Base-by-base conservation (phyloP, 2,113 vertebrate genomes). In the Cryptomyrus ogoouensis region DNA sequence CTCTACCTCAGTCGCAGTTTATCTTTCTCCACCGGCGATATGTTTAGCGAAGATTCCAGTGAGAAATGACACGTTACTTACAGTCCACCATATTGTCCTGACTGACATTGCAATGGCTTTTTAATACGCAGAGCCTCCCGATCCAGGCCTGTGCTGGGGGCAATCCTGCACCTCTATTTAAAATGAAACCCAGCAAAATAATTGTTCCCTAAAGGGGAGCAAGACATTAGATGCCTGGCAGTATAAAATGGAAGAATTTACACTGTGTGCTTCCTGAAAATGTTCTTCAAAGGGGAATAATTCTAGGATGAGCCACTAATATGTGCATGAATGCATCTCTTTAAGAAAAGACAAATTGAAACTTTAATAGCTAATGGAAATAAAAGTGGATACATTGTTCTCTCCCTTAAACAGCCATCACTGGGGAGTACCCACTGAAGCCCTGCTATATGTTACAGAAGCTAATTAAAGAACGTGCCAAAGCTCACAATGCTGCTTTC, bases 321-420 rank as follows among this genome's bases (percentile, higher is more conserved):
- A 49, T 86, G 47, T 86, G 13, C 46, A 31, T 50, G 47, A 86
- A 50, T 31, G n/a, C 47, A 42, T 56, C 49, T 35, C 50, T 52
- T 86, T 86, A 86, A 50, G 44, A 24, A 86, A 47, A 47, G 44
- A 86, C 50, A 58, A 87, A 56, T 87, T 47, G 49, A 35, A 87
- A 24, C 49, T 50, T 87, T 87, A 17, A 50, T 19, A 52, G 46
- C 24, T 87, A n/a, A 87, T 50, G 49, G 49, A 52, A 53, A 87
- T 50, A 13, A 53, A 87, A 87, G 27, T 6, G 15, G n/a, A 35
- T 9, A 39, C 85, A 27, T 56, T 52, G 47, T 87, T 53, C 49
- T 52, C 49, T 35, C 3, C 4, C 47, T 87, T 53, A 86, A n/a
- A 27, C 12, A 17, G n/a, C n/a, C 13, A 1, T 53, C n/a, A 19